Percentiles rank a stretch among this genome's conserved stretches.
Conservation (phyloP, 2,797 vertebrate species). For the Crenichthys baileyi region DNA sequence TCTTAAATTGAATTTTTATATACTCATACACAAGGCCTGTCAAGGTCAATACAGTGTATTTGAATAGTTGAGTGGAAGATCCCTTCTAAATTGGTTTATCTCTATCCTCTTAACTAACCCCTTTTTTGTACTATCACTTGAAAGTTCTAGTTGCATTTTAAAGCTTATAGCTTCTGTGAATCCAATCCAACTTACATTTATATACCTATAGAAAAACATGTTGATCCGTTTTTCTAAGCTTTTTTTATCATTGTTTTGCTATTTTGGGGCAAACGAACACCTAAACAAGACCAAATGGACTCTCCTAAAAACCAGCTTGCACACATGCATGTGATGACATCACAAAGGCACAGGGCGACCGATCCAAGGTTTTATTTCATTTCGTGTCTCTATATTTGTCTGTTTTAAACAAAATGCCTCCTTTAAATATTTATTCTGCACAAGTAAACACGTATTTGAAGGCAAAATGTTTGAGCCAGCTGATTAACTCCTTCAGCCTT, state of each 20-base stretch:
- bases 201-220: neutral
- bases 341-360: neutral
- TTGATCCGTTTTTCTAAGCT: neutral
- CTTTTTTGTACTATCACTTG: slow-evolving; percentile 65
- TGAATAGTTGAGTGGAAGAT: slow-evolving; percentile 57
- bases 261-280: neutral
- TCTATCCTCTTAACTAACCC: slow-evolving; percentile 75
- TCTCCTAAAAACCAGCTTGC: neutral
- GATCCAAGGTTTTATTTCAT: neutral
- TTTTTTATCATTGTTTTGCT: neutral
- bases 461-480: neutral
- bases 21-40: slow-evolving; percentile 38
- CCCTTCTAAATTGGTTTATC: slow-evolving; percentile 77
- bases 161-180: neutral
- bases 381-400: neutral
- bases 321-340: neutral
- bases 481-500: neutral
- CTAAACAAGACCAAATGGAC: neutral
- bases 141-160: slow-evolving; percentile 63
- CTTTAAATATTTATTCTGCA: neutral
- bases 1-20: neutral
- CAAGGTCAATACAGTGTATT: slow-evolving; percentile 38
- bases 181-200: slow-evolving; percentile 16
- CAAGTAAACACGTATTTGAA: neutral
- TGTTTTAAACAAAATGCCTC: neutral